phyloP scores from a whole-genome alignment of 2,113 vertebrate genomes.

The Passer domesticus region DNA sequence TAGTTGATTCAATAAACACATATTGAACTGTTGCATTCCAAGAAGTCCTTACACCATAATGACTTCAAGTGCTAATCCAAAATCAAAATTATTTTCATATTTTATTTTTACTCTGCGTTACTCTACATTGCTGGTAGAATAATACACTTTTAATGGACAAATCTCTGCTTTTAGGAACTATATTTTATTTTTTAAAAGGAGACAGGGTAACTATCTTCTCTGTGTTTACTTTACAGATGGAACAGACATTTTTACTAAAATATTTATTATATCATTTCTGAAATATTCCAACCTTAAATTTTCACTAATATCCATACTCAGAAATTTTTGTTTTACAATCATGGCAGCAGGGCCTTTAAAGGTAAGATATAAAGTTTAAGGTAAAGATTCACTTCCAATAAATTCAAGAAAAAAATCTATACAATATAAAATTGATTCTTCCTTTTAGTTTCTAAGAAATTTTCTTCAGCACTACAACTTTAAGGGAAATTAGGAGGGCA shows the following conservation, averaged over 20 bases:
- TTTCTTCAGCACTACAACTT: not conserved
- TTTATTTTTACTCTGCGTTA: not conserved
- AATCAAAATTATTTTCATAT: not conserved
- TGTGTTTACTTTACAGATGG: not conserved
- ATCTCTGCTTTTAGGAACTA: not conserved
- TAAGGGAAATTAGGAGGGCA: not conserved
- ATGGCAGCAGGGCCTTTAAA: not conserved
- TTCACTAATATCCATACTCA: not conserved
- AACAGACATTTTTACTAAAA: not conserved
- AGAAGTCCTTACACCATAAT: not conserved
- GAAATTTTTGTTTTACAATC: not conserved
- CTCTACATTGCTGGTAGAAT: not conserved
- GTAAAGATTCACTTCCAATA: not conserved
- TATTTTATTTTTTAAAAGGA: not conserved
- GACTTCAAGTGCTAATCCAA: not conserved
- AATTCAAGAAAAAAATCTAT: not conserved
- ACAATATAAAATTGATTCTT: not conserved
- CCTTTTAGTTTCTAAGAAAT: not conserved
- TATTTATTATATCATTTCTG: rapidly evolving
- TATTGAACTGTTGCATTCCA: not conserved
- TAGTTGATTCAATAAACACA: not conserved
- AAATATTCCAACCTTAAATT: not conserved
- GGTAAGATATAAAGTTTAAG: not conserved
- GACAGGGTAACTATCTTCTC: not conserved
- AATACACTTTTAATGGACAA: not conserved